These are phyloP conservation scores for Gorsachius goisagi DNA, from an alignment of 2,113 vertebrate genomes.

Conservation along the genomic window DNA sequence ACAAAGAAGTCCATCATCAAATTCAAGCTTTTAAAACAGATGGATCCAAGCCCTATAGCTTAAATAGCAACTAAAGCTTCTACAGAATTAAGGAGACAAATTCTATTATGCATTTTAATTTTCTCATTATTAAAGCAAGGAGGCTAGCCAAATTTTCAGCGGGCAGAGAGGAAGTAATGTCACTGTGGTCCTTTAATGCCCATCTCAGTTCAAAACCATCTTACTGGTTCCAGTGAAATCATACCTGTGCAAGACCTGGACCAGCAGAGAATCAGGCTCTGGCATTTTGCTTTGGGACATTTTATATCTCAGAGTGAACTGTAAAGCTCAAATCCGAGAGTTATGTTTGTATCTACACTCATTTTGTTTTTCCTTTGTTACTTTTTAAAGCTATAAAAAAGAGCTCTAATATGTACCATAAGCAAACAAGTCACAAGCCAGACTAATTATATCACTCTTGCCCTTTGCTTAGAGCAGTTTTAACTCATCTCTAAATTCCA, in stretches of 20 bases:
- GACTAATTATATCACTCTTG: constrained; percentile 35
- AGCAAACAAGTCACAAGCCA: constrained; percentile 10
- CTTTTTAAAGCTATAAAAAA: background rate
- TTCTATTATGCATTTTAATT: background rate
- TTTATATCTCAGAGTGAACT: background rate
- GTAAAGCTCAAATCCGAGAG: background rate
- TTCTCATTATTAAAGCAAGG: background rate
- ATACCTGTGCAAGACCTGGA: background rate
- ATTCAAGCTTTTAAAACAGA: background rate
- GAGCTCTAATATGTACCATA: background rate
- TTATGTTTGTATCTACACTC: background rate
- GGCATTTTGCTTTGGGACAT: background rate
- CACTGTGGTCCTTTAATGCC: background rate
- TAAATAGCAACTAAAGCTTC: background rate
- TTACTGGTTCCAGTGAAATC: background rate
- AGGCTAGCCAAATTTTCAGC: background rate
- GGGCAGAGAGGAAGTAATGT: background rate
- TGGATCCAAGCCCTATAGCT: background rate
- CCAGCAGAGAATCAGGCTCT: background rate
- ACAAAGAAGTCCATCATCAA: background rate
- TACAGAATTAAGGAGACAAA: background rate
- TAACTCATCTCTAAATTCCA: constrained; percentile 56
- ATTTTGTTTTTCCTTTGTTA: background rate
- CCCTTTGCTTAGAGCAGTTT: constrained; percentile 41
- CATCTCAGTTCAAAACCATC: background rate